Evolutionary conservation across 2,797 vertebrate genomes (phyloP).

Genomic region (Diplodus puntazzo): DNA sequence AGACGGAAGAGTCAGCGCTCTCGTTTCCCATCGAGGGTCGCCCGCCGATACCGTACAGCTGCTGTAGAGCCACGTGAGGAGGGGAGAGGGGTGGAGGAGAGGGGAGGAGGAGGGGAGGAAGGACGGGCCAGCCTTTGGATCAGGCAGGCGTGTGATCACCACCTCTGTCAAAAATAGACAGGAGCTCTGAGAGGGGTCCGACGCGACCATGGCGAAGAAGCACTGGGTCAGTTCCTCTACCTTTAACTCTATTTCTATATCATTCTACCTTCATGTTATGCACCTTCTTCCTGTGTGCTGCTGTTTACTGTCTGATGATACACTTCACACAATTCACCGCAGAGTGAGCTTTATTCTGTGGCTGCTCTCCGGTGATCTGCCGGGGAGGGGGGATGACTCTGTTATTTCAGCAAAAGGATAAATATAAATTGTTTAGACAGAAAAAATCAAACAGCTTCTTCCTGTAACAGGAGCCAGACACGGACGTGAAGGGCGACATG

Average conservation of each 20-base stretch:
- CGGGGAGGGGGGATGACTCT: rapidly evolving
- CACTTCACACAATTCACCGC: background rate
- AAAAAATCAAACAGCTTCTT: slow-evolving; percentile 1
- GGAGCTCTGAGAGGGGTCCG: background rate
- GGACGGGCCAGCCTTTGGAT: background rate
- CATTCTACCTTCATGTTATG: background rate
- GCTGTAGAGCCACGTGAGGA: slow-evolving; percentile 38
- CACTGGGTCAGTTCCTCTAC: background rate
- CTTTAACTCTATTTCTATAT: background rate
- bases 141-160: background rate
- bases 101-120: background rate
- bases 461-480: slow-evolving; percentile 49
- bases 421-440: slow-evolving; percentile 5
- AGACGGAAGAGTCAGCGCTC: background rate
- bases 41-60: background rate
- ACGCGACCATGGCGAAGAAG: background rate
- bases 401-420: no score
- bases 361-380: background rate
- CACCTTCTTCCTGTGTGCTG: background rate
- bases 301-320: background rate
- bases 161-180: background rate
- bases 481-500: slow-evolving; percentile 39
- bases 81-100: background rate
- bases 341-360: rapidly evolving
- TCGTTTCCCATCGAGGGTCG: background rate